Evolutionary conservation across 2,888 invertebrate genomes (phyloP).

Genomic region (Sarcophaga subvicina): DNA sequence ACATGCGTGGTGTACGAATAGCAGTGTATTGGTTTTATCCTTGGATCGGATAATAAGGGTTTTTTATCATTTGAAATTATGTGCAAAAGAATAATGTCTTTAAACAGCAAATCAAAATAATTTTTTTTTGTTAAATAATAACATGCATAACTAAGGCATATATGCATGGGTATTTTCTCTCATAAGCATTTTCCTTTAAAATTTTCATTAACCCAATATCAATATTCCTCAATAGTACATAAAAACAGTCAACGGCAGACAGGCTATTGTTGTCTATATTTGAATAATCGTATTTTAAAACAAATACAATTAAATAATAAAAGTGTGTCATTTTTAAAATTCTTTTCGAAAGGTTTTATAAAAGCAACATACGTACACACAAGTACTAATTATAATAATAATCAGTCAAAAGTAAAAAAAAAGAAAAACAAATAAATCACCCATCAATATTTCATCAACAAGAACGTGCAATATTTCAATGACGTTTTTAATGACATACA

Average conservation of each 20-base stretch:
- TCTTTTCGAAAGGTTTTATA: background rate
- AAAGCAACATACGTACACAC: background rate
- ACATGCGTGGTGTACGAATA: too few species aligned
- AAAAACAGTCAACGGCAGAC: background rate
- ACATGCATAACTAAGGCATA: too few species aligned
- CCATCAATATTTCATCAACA: conserved; percentile 23
- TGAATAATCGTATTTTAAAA: conserved; percentile 45
- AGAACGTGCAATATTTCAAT: conserved; percentile 42
- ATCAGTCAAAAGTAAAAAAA: background rate
- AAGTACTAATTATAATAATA: conserved; percentile 7
- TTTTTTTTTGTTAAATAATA: too few species aligned
- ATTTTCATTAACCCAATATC: background rate
- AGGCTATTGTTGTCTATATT: conserved; percentile 13
- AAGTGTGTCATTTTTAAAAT: background rate
- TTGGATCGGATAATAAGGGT: too few species aligned
- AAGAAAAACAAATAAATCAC: conserved; percentile 40
- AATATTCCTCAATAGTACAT: conserved; percentile 11
- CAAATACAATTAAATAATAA: conserved; percentile 32
- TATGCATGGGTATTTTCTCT: too few species aligned
- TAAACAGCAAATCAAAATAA: too few species aligned
- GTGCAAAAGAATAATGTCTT: too few species aligned
- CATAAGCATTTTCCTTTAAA: background rate
- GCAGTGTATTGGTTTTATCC: too few species aligned
- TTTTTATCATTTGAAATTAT: too few species aligned
- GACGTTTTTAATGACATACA: conserved; percentile 22